These are phyloP conservation scores for Halocynthia roretzi DNA, from an alignment of 23 tunicate genomes.

Conservation along the genomic window DNA sequence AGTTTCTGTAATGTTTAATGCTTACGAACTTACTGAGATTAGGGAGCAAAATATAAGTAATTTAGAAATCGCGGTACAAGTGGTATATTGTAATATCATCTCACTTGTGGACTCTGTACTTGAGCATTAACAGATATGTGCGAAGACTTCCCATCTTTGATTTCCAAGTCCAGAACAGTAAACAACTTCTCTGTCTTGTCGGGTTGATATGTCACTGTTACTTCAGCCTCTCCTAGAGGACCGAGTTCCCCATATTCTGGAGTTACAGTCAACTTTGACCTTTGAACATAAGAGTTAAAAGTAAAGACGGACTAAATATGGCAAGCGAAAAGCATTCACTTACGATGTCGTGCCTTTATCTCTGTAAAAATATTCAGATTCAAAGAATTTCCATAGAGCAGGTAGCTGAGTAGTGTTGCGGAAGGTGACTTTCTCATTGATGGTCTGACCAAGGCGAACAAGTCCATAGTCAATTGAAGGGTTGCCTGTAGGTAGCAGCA, in stretches of 20 bases:
- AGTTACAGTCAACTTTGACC: conserved; percentile 17
- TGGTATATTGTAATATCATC: not conserved
- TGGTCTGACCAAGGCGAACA: conserved; percentile 36
- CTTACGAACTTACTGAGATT: not conserved
- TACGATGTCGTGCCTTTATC: not conserved
- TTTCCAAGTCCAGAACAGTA: conserved; percentile 42
- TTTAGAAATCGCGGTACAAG: not conserved
- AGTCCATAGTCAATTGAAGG: conserved; percentile 51
- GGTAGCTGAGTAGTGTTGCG: conserved; percentile 88
- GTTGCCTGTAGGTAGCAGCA: conserved; percentile 25
- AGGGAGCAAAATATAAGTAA: too few species aligned
- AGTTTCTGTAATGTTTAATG: not conserved
- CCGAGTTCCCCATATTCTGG: conserved; percentile 52
- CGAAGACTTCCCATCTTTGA: conserved; percentile 45
- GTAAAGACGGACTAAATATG: not conserved
- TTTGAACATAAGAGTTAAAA: not conserved
- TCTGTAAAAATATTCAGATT: conserved; percentile 6
- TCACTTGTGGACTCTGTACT: conserved; percentile 62
- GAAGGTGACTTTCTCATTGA: conserved; percentile 30
- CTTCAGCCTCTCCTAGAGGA: conserved; percentile 45
- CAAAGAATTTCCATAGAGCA: conserved; percentile 56
- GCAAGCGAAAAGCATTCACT: not conserved
- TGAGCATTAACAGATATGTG: conserved; percentile 55
- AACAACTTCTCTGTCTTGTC: conserved; percentile 16
- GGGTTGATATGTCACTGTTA: conserved; percentile 50